phyloP scores from a whole-genome alignment of 2,888 invertebrate species.

The Zygaena filipendulae region DNA sequence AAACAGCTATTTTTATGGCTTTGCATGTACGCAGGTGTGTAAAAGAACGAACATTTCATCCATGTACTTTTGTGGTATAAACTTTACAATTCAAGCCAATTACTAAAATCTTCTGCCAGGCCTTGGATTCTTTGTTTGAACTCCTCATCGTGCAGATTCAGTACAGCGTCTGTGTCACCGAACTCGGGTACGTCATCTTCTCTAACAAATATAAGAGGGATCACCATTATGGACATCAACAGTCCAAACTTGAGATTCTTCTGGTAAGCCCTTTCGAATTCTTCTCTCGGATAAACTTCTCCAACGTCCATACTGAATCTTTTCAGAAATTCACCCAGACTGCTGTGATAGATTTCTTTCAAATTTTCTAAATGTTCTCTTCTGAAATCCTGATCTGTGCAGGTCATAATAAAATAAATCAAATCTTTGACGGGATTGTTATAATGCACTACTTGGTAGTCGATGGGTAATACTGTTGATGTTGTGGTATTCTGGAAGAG shows the following conservation, averaged over 20 bases:
- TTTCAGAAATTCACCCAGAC: conserved; percentile 23
- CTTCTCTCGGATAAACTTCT: conserved; percentile 22
- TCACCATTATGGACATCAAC: conserved; percentile 19
- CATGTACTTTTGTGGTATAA: too few relatives aligned
- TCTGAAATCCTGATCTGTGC: conserved; percentile 30
- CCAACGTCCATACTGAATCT: conserved; percentile 27
- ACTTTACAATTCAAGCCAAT: too few relatives aligned
- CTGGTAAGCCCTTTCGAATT: conserved; percentile 26
- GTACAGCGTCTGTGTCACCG: too few relatives aligned
- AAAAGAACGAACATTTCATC: too few relatives aligned
- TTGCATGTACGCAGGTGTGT: too few relatives aligned
- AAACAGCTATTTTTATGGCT: too few relatives aligned
- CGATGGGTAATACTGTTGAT: conserved; percentile 23
- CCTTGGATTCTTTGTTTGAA: conserved; percentile 22
- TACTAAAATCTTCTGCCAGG: conserved; percentile 23
- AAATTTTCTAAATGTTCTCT: conserved; percentile 24
- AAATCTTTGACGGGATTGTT: conserved; percentile 31
- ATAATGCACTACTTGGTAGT: conserved; percentile 29
- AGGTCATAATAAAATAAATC: conserved; percentile 26
- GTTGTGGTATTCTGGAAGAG: conserved; percentile 21
- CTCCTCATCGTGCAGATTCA: conserved; percentile 18
- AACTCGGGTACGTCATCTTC: too few relatives aligned
- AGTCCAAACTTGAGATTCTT: conserved; percentile 31
- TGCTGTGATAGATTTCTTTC: conserved; percentile 27
- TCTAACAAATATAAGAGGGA: conserved; percentile 26